Evolutionary conservation across 2,797 vertebrate genomes (phyloP).

Genomic region (Scomberomorus guttatus): DNA sequence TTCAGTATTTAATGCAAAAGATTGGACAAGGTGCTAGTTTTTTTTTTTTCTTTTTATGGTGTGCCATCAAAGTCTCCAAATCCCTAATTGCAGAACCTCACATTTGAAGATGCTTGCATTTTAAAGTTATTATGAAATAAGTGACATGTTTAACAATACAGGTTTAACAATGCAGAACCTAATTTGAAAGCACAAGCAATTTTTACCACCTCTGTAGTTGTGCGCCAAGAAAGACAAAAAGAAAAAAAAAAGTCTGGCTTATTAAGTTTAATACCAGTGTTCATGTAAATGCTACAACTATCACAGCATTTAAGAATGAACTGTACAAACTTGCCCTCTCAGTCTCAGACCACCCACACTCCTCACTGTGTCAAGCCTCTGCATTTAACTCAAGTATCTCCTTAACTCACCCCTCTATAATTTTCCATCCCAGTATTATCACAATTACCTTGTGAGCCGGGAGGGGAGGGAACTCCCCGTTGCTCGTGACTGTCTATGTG

Average conservation of each 20-base stretch:
- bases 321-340: conserved; percentile 68
- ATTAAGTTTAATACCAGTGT: conserved; percentile 64
- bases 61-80: conserved; percentile 33
- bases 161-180: conserved; percentile 27
- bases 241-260: conserved; percentile 25
- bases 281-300: conserved; percentile 62
- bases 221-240: not conserved
- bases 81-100: conserved; percentile 13
- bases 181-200: conserved; percentile 49
- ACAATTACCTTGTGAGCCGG: conserved; percentile 80
- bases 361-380: conserved; percentile 66
- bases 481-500: conserved; percentile 73
- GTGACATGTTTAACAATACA: conserved; percentile 37
- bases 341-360: conserved; percentile 76
- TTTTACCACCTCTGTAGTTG: conserved; percentile 25
- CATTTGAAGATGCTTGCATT: conserved; percentile 20
- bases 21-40: conserved; percentile 14
- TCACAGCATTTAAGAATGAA: conserved; percentile 66
- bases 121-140: conserved; percentile 32
- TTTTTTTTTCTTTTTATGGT: conserved; percentile 13
- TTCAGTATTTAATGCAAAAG: conserved; percentile 47
- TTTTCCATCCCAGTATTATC: conserved; percentile 83
- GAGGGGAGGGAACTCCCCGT: conserved; percentile 76
- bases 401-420: conserved; percentile 80
- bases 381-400: conserved; percentile 81